Evolutionary conservation across 2,797 vertebrate species (phyloP).

Genomic region (Leptodon cayanensis): DNA sequence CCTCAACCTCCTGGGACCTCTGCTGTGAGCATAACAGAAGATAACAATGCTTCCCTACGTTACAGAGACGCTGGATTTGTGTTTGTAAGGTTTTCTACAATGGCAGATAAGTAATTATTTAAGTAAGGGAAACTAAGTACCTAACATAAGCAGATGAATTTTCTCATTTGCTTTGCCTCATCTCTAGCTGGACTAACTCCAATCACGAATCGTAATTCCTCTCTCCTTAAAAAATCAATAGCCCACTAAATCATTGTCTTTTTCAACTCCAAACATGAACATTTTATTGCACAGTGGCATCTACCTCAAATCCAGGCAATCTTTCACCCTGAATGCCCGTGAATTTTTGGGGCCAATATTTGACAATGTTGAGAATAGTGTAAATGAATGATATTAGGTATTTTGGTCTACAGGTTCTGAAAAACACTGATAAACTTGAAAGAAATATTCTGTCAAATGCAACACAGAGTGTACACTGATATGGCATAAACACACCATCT

Average conservation of each 20-base stretch:
- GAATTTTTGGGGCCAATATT: neutral
- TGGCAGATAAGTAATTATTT: neutral
- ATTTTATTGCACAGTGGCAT: constrained; percentile 3
- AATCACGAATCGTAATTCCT: neutral
- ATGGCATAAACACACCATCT: neutral
- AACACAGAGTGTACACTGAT: neutral
- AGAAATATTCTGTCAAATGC: neutral
- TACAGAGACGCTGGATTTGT: neutral
- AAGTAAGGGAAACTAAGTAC: neutral
- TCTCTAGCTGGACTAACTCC: constrained; percentile 29
- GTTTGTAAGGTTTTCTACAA: neutral
- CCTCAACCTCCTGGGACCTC: neutral
- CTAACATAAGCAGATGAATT: neutral
- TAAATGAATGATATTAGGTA: neutral
- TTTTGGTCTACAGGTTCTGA: neutral
- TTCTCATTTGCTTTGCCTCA: constrained; percentile 33
- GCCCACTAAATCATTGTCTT: constrained; percentile 4
- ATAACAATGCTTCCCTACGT: neutral
- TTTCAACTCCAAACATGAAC: neutral
- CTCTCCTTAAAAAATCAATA: constrained; percentile 44
- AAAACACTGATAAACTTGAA: neutral
- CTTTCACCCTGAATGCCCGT: neutral
- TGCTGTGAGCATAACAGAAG: neutral
- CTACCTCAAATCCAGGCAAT: neutral
- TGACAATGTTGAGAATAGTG: neutral